Evolutionary conservation across 2,113 vertebrate genomes (phyloP).

Genomic region (Petrocephalus microphthalmus): DNA sequence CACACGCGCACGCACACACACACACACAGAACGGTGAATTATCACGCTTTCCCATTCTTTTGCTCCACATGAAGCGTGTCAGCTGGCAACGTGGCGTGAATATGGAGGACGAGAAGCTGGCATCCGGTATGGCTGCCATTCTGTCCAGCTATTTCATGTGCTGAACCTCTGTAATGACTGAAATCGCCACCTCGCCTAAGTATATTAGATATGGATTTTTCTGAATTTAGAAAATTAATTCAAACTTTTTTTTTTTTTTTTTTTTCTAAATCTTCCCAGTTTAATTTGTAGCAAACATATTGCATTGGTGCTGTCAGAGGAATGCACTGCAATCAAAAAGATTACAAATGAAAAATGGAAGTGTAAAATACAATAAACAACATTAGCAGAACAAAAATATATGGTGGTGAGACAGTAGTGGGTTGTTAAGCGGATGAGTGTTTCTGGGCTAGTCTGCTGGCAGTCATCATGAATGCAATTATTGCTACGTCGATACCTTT

Average conservation of each 20-base stretch:
- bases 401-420: neutral
- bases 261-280: neutral
- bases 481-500: neutral
- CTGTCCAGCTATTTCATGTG: neutral
- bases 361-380: neutral
- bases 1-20: neutral
- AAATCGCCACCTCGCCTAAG: neutral
- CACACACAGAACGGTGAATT: neutral
- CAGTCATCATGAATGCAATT: neutral
- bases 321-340: neutral
- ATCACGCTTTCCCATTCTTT: neutral
- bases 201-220: neutral
- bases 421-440: neutral
- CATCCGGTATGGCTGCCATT: neutral
- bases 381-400: neutral
- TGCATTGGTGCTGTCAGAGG: neutral
- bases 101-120: neutral
- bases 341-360: neutral
- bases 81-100: neutral
- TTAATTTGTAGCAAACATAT: neutral
- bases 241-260: neutral
- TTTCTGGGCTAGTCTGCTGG: neutral
- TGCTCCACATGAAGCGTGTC: neutral
- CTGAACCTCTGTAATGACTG: neutral
- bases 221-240: neutral